Base-by-base conservation (phyloP, 37 sponge, comb jelly and placozoan species). In the Amphimedon queenslandica region DNA sequence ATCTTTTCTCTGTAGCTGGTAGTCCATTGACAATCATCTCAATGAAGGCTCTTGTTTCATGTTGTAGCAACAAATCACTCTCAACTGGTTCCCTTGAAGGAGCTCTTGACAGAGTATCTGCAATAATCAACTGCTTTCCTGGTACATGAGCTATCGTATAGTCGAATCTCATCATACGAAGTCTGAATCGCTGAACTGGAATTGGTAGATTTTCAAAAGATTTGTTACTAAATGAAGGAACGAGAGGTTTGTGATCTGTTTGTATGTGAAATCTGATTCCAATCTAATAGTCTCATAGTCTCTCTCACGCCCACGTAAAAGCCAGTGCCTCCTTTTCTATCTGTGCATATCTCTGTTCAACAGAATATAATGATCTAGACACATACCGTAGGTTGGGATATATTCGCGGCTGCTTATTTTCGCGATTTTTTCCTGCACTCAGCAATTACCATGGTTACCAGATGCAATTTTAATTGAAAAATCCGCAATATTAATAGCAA, bases 221-320 rank as follows among this genome's bases (percentile, higher is more conserved):
- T 57, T 85, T 85, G 25, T 64, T 43, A 42, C 76, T 79, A 31
- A 86, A 64, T 3, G 80, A 33, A 1, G 87, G 71, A 32, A 86
- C 72, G 34, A 80, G 36, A 6, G 87, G 87, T 58, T 86, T 86
- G 66, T 86, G 80, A 31, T 86, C 87, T 0, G 87, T 86, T 21
- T 80, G 36, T 6, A 73, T 35, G 32, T 79, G 80, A 47, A 75
- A 74, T 60, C 3, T 10, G 27, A 53, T 18, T 27, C 87, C 87
- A 11, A 80, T 40, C 2, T 73, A 37, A 33, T 81, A 81, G 35
- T 72, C 67, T 0, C 29, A 4, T 25, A 71, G 70, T 38, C 69
- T 1, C 38, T 81, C 69, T 57, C 77, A 75, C 5, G 71, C 86
- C 80, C 80, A 75, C 5, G 66, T 69, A 5, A 77, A 20, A 20